These are phyloP conservation scores for Drosophila picticornis DNA, from an alignment of 2,888 invertebrate species.

Conservation along the genomic window DNA sequence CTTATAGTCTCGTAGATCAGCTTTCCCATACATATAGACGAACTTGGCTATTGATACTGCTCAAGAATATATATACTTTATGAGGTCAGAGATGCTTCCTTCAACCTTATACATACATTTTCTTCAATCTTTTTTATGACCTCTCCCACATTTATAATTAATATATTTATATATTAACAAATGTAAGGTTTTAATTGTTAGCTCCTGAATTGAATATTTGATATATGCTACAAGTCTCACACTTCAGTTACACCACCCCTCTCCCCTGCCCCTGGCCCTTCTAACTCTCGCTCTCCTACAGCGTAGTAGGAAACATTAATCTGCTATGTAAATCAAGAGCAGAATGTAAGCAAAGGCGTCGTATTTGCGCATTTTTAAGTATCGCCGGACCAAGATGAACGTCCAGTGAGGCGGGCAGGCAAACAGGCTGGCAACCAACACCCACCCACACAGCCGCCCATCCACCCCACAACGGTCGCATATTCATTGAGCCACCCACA, in stretches of 20 bases:
- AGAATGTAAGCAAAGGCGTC: constrained; percentile 62
- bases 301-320: constrained; percentile 56
- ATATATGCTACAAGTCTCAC: constrained; percentile 2
- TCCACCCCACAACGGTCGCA: neutral
- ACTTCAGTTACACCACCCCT: neutral
- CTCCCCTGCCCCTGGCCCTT: neutral
- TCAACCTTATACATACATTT: neutral
- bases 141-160: neutral
- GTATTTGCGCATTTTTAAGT: constrained; percentile 70
- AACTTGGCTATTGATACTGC: neutral
- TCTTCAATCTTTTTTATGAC: neutral
- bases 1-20: neutral
- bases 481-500: constrained; percentile 27
- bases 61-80: neutral
- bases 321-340: constrained; percentile 72
- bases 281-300: neutral
- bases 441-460: neutral
- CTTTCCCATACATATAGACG: neutral
- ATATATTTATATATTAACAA: neutral
- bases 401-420: constrained; percentile 10
- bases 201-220: neutral
- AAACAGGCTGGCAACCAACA: neutral
- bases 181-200: neutral
- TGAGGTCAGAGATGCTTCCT: neutral
- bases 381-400: constrained; percentile 46